Percentiles rank a stretch among this genome's conserved stretches.
These are phyloP conservation scores for Tapirus terrestris DNA, from an alignment of 2,113 vertebrate genomes.

Conservation along the genomic window DNA sequence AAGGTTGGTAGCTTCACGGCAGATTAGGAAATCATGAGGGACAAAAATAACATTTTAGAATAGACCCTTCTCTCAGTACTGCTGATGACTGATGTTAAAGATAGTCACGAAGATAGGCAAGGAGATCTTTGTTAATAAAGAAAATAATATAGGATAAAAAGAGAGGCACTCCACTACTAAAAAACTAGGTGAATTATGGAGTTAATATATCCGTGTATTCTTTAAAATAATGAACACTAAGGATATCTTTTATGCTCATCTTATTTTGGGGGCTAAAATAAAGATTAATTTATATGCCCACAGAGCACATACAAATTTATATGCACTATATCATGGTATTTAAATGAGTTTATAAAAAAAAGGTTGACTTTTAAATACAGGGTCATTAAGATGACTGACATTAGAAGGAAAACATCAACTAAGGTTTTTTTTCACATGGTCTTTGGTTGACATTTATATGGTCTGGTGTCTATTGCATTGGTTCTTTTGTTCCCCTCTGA, in stretches of 20 bases:
- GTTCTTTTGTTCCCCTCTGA: slow-evolving; percentile 75
- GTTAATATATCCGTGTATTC: background rate
- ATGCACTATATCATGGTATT: slow-evolving; percentile 48
- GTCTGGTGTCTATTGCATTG: background rate
- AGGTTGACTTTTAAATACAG: slow-evolving; percentile 45
- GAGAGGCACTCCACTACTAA: background rate
- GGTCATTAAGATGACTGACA: slow-evolving; percentile 58
- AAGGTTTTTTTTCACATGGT: background rate
- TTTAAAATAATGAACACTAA: background rate
- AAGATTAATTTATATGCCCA: slow-evolving; percentile 38
- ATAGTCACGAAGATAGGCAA: background rate
- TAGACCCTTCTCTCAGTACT: background rate
- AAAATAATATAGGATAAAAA: background rate
- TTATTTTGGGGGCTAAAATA: background rate
- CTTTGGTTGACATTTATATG: slow-evolving; percentile 54
- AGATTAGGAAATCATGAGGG: background rate
- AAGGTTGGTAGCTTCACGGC: background rate
- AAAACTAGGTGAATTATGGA: background rate
- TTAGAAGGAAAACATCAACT: background rate
- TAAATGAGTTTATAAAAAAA: slow-evolving; percentile 48
- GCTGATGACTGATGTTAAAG: background rate
- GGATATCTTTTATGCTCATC: background rate
- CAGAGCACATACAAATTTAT: background rate
- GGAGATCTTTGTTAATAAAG: background rate
- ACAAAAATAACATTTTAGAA: background rate